phyloP scores from a whole-genome alignment of 1,140 invertebrate species.

The Helicoverpa zea region DNA sequence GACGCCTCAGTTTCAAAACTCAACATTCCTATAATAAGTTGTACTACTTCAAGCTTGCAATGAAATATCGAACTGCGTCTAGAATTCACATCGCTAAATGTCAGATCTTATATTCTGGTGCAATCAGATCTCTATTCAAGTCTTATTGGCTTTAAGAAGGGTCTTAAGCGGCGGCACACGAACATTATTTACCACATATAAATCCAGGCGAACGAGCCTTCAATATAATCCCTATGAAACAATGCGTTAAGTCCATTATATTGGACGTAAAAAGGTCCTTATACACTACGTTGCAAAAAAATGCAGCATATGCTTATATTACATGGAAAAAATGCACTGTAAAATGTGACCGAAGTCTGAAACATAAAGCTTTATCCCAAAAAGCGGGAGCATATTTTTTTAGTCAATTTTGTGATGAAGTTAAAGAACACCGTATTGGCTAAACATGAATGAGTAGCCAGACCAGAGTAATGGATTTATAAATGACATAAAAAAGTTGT shows the following conservation, averaged over 20 bases:
- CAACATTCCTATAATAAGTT: too few species aligned
- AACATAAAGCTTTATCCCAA: neutral
- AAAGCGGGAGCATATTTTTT: neutral
- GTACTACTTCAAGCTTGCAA: too few species aligned
- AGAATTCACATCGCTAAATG: neutral
- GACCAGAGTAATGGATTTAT: too few species aligned
- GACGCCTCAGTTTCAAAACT: too few species aligned
- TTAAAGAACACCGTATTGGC: too few species aligned
- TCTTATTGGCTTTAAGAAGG: neutral
- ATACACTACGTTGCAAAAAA: neutral
- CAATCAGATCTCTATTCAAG: constrained; percentile 11
- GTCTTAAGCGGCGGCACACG: neutral
- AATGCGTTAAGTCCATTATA: constrained; percentile 1
- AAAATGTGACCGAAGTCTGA: too few species aligned
- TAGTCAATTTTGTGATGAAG: neutral
- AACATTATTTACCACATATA: neutral
- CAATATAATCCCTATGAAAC: constrained; percentile 17
- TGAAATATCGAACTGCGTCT: too few species aligned
- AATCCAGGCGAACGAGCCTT: neutral
- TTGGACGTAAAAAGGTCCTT: constrained; percentile 1
- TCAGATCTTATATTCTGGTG: neutral
- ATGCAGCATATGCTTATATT: too few species aligned
- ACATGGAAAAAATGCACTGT: too few species aligned
- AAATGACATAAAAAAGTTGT: too few species aligned
- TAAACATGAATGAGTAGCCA: too few species aligned